Conservation (phyloP, 2,113 vertebrate species). For the Brienomyrus brachyistius region DNA sequence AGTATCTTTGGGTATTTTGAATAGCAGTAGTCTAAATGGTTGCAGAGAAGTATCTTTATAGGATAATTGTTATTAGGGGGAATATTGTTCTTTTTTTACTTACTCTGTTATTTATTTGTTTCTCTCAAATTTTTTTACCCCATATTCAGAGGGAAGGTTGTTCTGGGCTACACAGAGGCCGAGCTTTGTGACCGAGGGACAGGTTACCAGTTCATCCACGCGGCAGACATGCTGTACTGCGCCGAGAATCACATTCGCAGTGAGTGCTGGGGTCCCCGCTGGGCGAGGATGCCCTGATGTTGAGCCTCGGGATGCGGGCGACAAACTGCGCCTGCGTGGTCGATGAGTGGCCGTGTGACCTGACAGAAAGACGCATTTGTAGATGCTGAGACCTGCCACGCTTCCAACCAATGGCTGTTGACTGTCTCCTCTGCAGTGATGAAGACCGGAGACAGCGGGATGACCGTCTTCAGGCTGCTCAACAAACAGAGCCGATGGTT, state of each 20-base stretch:
- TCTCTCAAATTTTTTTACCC: background rate
- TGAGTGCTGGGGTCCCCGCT: constrained; percentile 49
- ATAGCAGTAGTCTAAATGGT: background rate
- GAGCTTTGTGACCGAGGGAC: constrained; percentile 70
- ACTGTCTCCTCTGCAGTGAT: constrained; percentile 62
- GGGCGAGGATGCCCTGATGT: background rate
- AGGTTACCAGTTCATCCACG: constrained; percentile 79
- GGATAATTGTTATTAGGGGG: background rate
- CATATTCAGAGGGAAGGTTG: constrained; percentile 62
- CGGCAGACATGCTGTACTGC: constrained; percentile 79
- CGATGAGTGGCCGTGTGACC: too few relatives aligned
- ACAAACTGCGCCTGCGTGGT: background rate
- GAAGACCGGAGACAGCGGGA: constrained; percentile 76
- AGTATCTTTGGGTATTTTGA: background rate
- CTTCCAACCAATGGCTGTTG: background rate
- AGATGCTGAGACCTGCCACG: background rate
- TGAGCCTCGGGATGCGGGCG: background rate
- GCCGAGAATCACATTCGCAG: constrained; percentile 76
- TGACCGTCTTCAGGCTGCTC: constrained; percentile 76
- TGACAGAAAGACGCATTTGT: too few relatives aligned
- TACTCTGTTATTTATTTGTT: background rate
- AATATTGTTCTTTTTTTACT: background rate
- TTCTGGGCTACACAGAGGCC: constrained; percentile 75
- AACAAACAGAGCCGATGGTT: constrained; percentile 71
- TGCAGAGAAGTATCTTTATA: background rate